These are phyloP conservation scores for Molorchus minor DNA, from an alignment of 2,888 invertebrate genomes.

Conservation along the genomic window DNA sequence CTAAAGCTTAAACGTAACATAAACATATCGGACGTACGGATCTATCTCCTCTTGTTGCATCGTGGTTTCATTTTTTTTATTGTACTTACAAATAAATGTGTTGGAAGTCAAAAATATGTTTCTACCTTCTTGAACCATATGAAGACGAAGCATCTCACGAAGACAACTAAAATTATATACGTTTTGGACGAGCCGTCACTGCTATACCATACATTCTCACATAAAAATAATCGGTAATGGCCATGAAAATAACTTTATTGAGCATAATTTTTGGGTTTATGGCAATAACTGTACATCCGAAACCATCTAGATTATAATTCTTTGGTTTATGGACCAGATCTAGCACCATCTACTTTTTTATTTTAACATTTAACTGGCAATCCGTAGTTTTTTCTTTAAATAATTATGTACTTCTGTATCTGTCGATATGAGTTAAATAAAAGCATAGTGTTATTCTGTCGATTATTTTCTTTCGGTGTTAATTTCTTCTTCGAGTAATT, in stretches of 20 bases:
- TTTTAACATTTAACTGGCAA: not conserved
- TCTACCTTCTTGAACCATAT: too few relatives aligned
- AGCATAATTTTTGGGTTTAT: constrained; percentile 41
- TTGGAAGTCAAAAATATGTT: too few relatives aligned
- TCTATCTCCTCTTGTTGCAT: too few relatives aligned
- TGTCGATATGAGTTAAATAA: not conserved
- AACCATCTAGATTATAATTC: constrained; percentile 38
- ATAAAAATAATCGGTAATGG: constrained; percentile 32
- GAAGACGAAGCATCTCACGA: too few relatives aligned
- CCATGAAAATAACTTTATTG: constrained; percentile 37
- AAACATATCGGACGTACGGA: too few relatives aligned
- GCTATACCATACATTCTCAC: constrained; percentile 3
- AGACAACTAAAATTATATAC: too few relatives aligned
- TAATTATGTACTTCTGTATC: not conserved
- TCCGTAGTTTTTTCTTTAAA: constrained; percentile 5
- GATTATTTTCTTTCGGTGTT: not conserved
- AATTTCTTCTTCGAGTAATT: constrained; percentile 6
- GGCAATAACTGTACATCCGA: constrained; percentile 38
- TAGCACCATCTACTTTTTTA: constrained; percentile 10
- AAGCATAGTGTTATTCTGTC: constrained; percentile 2
- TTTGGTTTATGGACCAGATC: constrained; percentile 12
- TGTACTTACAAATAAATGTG: too few relatives aligned
- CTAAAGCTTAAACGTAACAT: too few relatives aligned
- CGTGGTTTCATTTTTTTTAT: too few relatives aligned
- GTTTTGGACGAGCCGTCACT: constrained; percentile 1